Conservation (phyloP, 2,113 vertebrate genomes). For the Actenoides hombroni region DNA sequence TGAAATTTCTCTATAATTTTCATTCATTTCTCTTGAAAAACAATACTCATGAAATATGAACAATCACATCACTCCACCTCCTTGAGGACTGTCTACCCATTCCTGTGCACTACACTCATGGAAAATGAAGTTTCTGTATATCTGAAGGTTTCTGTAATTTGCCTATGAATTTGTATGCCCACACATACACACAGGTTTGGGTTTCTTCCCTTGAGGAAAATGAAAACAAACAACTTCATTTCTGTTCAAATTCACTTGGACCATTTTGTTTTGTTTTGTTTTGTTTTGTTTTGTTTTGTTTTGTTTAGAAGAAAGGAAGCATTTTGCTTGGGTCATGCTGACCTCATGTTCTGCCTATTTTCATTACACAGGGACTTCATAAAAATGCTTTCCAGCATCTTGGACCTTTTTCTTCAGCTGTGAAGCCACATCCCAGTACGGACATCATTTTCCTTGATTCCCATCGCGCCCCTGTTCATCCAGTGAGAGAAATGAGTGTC, state of each 20-base stretch:
- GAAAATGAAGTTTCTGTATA: background rate
- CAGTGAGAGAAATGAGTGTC: background rate
- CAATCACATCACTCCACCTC: background rate
- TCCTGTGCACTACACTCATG: background rate
- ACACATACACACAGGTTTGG: background rate
- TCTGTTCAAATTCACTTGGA: background rate
- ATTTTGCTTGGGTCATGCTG: slow-evolving; percentile 20
- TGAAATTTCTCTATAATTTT: background rate
- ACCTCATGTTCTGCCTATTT: background rate
- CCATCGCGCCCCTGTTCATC: background rate
- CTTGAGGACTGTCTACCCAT: background rate
- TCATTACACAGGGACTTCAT: background rate
- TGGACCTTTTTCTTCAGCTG: background rate
- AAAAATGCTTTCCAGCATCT: background rate
- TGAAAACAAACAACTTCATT: background rate
- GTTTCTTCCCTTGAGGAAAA: background rate
- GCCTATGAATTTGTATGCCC: background rate
- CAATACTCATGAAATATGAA: background rate
- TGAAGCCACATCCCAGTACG: background rate
- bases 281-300: background rate
- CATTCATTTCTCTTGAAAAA: background rate
- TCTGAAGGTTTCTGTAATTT: background rate
- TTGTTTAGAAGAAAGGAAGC: background rate
- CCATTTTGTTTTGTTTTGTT: background rate
- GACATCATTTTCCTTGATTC: background rate